phyloP scores from a whole-genome alignment of 2,113 vertebrate species.

The Scomber colias region DNA sequence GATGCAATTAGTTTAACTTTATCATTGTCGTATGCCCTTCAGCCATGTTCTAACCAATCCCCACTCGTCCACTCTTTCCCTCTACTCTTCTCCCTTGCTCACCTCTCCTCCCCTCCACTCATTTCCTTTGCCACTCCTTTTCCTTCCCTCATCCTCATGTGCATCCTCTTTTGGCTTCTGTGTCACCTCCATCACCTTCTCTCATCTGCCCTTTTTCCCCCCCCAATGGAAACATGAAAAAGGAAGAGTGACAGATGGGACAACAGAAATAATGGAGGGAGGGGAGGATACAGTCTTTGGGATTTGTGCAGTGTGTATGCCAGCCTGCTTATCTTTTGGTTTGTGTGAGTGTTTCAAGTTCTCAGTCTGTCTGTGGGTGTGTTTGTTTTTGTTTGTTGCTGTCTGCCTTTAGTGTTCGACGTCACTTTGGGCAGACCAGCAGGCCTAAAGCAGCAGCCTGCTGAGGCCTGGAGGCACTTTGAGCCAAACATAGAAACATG shows the following conservation, averaged over 20 bases:
- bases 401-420: conserved; percentile 42
- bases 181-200: neutral
- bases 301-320: conserved; percentile 33
- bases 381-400: conserved; percentile 50
- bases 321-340: conserved; percentile 34
- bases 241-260: conserved; percentile 10
- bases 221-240: neutral
- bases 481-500: conserved; percentile 65
- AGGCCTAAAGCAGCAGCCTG: conserved; percentile 54
- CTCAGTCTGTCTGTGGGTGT: conserved; percentile 43
- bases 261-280: conserved; percentile 19
- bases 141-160: neutral
- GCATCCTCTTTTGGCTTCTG: neutral
- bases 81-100: neutral
- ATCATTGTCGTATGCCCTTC: conserved; percentile 41
- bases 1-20: conserved; percentile 37
- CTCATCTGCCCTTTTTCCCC: neutral
- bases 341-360: conserved; percentile 31
- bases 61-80: conserved; percentile 4
- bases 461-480: conserved; percentile 43
- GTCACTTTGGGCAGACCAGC: conserved; percentile 56
- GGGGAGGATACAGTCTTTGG: conserved; percentile 23
- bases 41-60: conserved; percentile 24
- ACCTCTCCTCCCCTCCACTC: neutral
- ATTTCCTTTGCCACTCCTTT: neutral